Evolutionary conservation across 2,888 invertebrate genomes (phyloP).

Genomic region (Dynastes tityus): DNA sequence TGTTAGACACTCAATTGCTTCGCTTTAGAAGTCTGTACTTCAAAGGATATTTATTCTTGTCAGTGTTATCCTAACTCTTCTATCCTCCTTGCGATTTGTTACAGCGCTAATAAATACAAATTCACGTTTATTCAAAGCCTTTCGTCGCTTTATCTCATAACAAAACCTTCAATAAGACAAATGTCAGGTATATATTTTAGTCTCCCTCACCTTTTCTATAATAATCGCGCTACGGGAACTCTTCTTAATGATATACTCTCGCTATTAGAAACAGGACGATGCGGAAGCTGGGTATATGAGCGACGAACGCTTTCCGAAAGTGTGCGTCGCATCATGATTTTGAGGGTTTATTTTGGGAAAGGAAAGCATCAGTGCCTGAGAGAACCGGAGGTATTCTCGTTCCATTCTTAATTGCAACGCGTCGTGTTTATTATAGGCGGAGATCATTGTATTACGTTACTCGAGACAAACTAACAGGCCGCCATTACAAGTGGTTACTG

Average conservation of each 20-base stretch:
- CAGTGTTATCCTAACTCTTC: background rate
- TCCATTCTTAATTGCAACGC: slow-evolving; percentile 41
- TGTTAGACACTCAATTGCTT: background rate
- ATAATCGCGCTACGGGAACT: slow-evolving; percentile 7
- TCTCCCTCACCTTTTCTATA: background rate
- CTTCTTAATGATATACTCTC: slow-evolving; percentile 9
- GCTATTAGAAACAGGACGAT: slow-evolving; percentile 27
- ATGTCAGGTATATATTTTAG: slow-evolving; percentile 3
- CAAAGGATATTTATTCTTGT: slow-evolving; percentile 12
- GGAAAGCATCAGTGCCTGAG: slow-evolving; percentile 14
- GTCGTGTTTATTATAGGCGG: slow-evolving; percentile 21
- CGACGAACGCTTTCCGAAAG: slow-evolving; percentile 23
- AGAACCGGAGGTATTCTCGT: slow-evolving; percentile 23
- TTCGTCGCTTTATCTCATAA: background rate
- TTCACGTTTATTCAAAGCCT: slow-evolving; percentile 14
- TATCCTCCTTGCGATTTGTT: background rate
- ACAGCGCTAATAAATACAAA: background rate
- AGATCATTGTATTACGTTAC: slow-evolving; percentile 32
- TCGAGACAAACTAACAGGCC: slow-evolving; percentile 5
- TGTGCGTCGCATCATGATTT: slow-evolving; percentile 32
- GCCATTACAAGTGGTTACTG: slow-evolving; percentile 27
- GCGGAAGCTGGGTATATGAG: slow-evolving; percentile 38
- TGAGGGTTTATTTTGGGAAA: slow-evolving; percentile 40
- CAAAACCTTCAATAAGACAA: slow-evolving; percentile 6
- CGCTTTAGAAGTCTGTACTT: background rate